Percentiles rank a stretch among this genome's conserved stretches.
Evolutionary conservation across 2,888 invertebrate species (phyloP).

Genomic region (Aleiodes leptofemur): DNA sequence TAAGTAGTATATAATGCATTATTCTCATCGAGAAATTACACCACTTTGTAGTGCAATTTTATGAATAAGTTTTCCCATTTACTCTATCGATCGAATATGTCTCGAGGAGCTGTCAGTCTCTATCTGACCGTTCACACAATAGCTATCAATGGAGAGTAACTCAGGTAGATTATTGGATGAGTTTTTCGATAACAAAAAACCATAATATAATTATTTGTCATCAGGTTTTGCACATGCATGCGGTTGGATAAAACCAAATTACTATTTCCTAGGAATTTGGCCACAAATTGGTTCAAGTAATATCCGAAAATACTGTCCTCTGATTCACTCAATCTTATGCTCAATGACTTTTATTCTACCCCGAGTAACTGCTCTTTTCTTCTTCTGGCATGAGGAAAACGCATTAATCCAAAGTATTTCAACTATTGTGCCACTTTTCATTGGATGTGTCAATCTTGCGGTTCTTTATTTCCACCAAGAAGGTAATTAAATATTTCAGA

Average conservation of each 20-base stretch:
- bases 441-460: not conserved
- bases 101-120: too few relatives aligned
- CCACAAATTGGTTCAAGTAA: not conserved
- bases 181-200: too few relatives aligned
- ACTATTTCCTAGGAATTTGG: not conserved
- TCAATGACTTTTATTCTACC: not conserved
- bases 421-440: not conserved
- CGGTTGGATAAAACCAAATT: not conserved
- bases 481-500: not conserved
- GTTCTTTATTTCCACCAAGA: not conserved
- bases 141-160: too few relatives aligned
- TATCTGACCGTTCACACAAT: too few relatives aligned
- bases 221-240: not conserved
- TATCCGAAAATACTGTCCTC: not conserved
- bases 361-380: not conserved
- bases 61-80: not conserved
- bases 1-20: too few relatives aligned
- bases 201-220: too few relatives aligned
- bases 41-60: not conserved
- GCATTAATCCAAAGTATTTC: not conserved
- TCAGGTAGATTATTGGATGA: too few relatives aligned
- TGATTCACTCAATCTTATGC: not conserved
- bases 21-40: not conserved
- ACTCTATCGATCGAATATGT: too few relatives aligned
- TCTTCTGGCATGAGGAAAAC: constrained; percentile 8